These are phyloP conservation scores for Bursaphelenchus mucronatus DNA, from an alignment of 1,140 invertebrate species.

Conservation along the genomic window DNA sequence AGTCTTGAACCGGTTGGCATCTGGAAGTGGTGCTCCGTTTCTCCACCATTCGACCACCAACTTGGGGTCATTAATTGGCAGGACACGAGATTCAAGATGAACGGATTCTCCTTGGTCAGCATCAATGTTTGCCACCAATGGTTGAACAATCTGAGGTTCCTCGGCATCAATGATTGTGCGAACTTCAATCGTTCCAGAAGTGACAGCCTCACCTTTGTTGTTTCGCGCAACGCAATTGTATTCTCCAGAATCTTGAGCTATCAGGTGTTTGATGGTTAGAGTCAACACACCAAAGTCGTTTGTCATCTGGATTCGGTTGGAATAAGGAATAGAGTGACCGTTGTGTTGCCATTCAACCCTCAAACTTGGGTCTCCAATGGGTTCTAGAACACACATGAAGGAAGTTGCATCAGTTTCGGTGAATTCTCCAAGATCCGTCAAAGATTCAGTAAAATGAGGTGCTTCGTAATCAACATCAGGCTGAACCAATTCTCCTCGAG, in stretches of 20 bases:
- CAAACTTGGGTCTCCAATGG: conserved; percentile 89
- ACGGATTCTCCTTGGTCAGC: conserved; percentile 82
- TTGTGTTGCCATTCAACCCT: conserved; percentile 91
- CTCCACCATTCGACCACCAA: conserved; percentile 92
- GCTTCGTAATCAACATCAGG: conserved; percentile 51
- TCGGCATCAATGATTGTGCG: conserved; percentile 53
- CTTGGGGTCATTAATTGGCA: conserved; percentile 90
- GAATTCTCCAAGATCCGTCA: conserved; percentile 50
- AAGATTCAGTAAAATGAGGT: conserved; percentile 48
- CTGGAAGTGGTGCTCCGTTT: conserved; percentile 64
- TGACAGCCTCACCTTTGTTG: conserved; percentile 49
- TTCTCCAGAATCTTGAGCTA: conserved; percentile 75
- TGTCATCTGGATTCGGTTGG: conserved; percentile 89
- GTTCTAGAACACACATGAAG: conserved; percentile 85
- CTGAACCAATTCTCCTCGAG: conserved; percentile 45
- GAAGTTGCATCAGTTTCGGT: conserved; percentile 82
- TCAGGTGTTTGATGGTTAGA: conserved; percentile 79
- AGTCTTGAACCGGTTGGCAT: conserved; percentile 49
- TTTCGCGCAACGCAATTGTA: conserved; percentile 79
- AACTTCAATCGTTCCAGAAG: conserved; percentile 45
- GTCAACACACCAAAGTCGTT: conserved; percentile 81
- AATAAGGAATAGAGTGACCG: conserved; percentile 72
- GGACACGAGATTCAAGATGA: conserved; percentile 88
- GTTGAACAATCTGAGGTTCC: conserved; percentile 63
- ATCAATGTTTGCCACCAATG: conserved; percentile 73